Conservation (phyloP, 1,140 invertebrate genomes). For the Himalopsyche phryganea region DNA sequence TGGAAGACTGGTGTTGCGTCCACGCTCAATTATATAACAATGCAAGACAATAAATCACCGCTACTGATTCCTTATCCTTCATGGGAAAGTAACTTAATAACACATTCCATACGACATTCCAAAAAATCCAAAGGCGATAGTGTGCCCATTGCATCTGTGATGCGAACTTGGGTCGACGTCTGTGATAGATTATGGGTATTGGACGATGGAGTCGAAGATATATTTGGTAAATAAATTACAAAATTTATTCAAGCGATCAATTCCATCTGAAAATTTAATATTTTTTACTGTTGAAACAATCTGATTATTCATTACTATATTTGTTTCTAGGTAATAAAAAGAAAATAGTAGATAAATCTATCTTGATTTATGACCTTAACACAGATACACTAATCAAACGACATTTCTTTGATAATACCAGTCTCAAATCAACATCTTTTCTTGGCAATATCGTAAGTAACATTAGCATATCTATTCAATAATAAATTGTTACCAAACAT, state of each 20-base stretch:
- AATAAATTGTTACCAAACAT: not conserved
- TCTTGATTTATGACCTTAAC: conserved; percentile 47
- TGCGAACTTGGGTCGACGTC: conserved; percentile 58
- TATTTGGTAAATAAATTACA: conserved; percentile 42
- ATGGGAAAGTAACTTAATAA: conserved; percentile 61
- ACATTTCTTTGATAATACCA: conserved; percentile 56
- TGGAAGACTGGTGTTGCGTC: conserved; percentile 56
- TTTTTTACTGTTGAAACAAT: no score
- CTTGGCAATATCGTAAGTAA: conserved; percentile 60
- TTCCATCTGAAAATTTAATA: no score
- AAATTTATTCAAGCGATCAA: no score
- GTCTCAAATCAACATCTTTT: conserved; percentile 60
- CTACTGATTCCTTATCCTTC: conserved; percentile 64
- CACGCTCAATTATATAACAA: conserved; percentile 52
- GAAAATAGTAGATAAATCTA: conserved; percentile 49
- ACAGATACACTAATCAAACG: conserved; percentile 56
- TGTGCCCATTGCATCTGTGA: conserved; percentile 48
- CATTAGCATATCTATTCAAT: not conserved
- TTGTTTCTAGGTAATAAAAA: conserved; percentile 23
- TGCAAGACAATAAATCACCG: conserved; percentile 54
- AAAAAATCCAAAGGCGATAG: not conserved
- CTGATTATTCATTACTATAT: no score
- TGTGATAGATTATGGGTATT: conserved; percentile 64
- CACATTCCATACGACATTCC: conserved; percentile 32
- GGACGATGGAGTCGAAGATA: conserved; percentile 60